These are phyloP conservation scores for Conchocele bisecta DNA, from an alignment of 2,888 invertebrate species.

Conservation along the genomic window DNA sequence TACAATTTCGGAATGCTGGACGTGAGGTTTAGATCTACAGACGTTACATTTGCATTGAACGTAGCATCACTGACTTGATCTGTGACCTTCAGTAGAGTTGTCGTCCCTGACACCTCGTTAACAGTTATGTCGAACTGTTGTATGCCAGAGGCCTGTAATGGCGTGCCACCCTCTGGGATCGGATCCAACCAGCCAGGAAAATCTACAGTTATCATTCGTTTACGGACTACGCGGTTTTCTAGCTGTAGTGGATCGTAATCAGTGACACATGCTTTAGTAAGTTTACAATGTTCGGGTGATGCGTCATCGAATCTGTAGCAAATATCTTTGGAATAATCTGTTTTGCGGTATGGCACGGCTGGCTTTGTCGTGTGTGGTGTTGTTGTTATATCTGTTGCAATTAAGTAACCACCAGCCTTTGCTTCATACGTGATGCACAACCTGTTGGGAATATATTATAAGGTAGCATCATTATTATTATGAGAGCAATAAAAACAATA, in stretches of 20 bases:
- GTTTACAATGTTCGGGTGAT: slow-evolving; percentile 36
- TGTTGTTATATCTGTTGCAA: no score
- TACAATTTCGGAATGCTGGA: slow-evolving; percentile 35
- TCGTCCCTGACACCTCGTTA: slow-evolving; percentile 16
- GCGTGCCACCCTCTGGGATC: slow-evolving; percentile 25
- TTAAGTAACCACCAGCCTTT: no score
- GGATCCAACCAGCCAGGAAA: slow-evolving; percentile 59
- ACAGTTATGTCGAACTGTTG: slow-evolving; percentile 37
- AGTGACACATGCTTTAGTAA: slow-evolving; percentile 2
- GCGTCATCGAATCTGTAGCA: slow-evolving; percentile 43
- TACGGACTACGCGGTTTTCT: slow-evolving; percentile 23
- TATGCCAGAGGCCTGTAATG: slow-evolving; percentile 48
- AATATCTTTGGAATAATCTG: no score
- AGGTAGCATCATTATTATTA: no score
- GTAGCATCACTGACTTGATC: no score
- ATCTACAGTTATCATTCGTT: slow-evolving; percentile 15
- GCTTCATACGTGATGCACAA: no score
- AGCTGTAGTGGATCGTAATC: slow-evolving; percentile 53
- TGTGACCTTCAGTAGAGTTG: neutral
- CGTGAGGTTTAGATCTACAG: neutral
- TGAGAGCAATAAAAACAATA: no score
- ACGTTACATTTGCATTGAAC: no score
- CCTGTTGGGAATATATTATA: no score
- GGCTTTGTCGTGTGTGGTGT: no score
- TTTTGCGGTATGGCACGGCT: no score